Percentiles rank a stretch among this genome's conserved stretches.
phyloP scores from a whole-genome alignment of 2,797 vertebrate species.

The Sebastes diploproa region DNA sequence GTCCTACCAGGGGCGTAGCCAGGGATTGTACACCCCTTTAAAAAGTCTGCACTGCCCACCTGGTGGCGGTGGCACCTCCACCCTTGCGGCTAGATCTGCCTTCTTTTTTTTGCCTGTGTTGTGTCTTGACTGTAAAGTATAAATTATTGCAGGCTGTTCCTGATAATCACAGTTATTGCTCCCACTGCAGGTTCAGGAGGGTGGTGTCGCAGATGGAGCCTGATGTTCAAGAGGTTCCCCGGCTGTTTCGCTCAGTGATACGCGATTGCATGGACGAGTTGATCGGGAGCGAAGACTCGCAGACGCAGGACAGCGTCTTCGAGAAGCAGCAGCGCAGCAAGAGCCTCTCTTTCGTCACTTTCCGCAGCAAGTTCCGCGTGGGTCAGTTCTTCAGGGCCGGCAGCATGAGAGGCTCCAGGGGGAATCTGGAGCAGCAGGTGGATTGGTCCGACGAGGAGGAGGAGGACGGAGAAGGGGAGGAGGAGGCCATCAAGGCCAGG shows the following conservation, averaged over 20 bases:
- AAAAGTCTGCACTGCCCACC: neutral
- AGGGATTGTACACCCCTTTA: neutral
- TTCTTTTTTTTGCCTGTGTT: neutral
- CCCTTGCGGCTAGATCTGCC: neutral
- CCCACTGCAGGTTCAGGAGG: constrained; percentile 77
- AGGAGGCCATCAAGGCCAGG: constrained; percentile 63
- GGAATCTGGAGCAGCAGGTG: constrained; percentile 80
- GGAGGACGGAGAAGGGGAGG: constrained; percentile 69
- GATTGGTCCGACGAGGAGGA: constrained; percentile 81
- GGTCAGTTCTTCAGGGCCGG: constrained; percentile 69
- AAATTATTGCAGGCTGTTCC: neutral
- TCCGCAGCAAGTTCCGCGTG: constrained; percentile 77
- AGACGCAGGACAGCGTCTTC: constrained; percentile 18
- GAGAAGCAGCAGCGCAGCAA: constrained; percentile 83
- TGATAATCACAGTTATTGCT: neutral
- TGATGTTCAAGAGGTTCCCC: constrained; percentile 81
- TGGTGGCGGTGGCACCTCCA: neutral
- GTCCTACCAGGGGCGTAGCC: neutral
- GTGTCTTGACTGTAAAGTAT: neutral
- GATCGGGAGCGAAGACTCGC: constrained; percentile 37
- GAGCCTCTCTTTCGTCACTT: constrained; percentile 83
- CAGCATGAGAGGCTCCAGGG: constrained; percentile 70
- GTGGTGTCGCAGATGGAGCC: constrained; percentile 84
- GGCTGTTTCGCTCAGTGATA: constrained; percentile 81
- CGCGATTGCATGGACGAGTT: constrained; percentile 74